Percentiles rank a stretch among this genome's conserved stretches.
Evolutionary conservation across 2,888 invertebrate species (phyloP).

Genomic region (Sarcophaga carnaria): DNA sequence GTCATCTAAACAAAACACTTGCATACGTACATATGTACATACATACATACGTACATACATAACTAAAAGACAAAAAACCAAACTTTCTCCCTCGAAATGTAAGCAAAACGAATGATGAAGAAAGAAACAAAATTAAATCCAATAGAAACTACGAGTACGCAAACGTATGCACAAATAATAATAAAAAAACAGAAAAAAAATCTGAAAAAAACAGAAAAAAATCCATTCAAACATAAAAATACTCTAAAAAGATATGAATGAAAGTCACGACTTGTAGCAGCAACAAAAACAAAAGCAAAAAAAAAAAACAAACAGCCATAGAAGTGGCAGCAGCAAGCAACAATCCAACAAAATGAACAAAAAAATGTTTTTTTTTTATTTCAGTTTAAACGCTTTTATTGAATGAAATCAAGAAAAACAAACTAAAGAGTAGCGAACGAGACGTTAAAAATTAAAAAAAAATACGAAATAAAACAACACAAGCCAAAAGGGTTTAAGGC

Average conservation of each 20-base stretch:
- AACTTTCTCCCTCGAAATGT: constrained; percentile 75
- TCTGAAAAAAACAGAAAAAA: background rate
- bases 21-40: background rate
- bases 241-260: constrained; percentile 73
- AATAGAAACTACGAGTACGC: constrained; percentile 72
- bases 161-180: constrained; percentile 56
- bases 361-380: constrained; percentile 50
- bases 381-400: constrained; percentile 66
- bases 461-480: constrained; percentile 59
- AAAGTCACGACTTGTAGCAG: constrained; percentile 74
- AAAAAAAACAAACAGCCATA: constrained; percentile 43
- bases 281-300: background rate
- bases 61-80: constrained; percentile 19
- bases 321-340: background rate
- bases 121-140: constrained; percentile 56
- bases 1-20: constrained; percentile 41
- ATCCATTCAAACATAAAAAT: constrained; percentile 38
- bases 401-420: constrained; percentile 45
- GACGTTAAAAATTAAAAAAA: constrained; percentile 28
- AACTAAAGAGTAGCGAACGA: constrained; percentile 56
- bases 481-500: constrained; percentile 52
- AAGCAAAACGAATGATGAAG: background rate
- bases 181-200: too few species aligned
- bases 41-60: constrained; percentile 7
- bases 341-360: constrained; percentile 38